A percentile compares a stretch with the other conserved stretches of the same genome.
Conservation (phyloP, 1,140 invertebrate species). For the Hermetia illucens region DNA sequence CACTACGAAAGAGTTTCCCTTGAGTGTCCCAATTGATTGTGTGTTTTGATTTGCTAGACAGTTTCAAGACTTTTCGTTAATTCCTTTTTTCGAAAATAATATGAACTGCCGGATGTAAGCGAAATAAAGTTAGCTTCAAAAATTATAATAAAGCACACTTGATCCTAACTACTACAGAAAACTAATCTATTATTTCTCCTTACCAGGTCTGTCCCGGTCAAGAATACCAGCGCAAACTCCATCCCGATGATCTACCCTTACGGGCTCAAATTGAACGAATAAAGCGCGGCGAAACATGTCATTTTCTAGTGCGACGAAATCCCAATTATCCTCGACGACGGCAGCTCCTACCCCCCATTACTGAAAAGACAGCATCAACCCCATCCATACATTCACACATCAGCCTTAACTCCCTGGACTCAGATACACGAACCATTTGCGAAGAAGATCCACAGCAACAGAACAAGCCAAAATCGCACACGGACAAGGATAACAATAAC, state of each 20-base stretch:
- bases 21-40: too few species aligned
- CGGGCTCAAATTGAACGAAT: slow-evolving; percentile 66
- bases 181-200: slow-evolving; percentile 2
- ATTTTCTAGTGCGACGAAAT: slow-evolving; percentile 63
- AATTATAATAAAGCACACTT: too few species aligned
- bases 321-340: slow-evolving; percentile 43
- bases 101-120: too few species aligned
- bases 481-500: too few species aligned
- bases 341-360: slow-evolving; percentile 20
- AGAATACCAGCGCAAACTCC: slow-evolving; percentile 74
- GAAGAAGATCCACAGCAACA: slow-evolving; percentile 14
- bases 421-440: slow-evolving; percentile 4
- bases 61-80: neutral
- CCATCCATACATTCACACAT: slow-evolving; percentile 10
- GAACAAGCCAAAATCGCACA: neutral
- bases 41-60: too few species aligned
- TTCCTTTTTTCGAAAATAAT: neutral
- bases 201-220: slow-evolving; percentile 42
- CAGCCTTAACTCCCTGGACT: neutral
- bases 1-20: too few species aligned
- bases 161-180: too few species aligned
- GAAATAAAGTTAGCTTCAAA: too few species aligned
- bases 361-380: slow-evolving; percentile 6
- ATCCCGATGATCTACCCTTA: slow-evolving; percentile 73
- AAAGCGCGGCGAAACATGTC: slow-evolving; percentile 41